Evolutionary conservation across 1,140 invertebrate genomes (phyloP), one percentile per base, ranked within the genome.

Genomic region (Chironomus striatipennis): DNA sequence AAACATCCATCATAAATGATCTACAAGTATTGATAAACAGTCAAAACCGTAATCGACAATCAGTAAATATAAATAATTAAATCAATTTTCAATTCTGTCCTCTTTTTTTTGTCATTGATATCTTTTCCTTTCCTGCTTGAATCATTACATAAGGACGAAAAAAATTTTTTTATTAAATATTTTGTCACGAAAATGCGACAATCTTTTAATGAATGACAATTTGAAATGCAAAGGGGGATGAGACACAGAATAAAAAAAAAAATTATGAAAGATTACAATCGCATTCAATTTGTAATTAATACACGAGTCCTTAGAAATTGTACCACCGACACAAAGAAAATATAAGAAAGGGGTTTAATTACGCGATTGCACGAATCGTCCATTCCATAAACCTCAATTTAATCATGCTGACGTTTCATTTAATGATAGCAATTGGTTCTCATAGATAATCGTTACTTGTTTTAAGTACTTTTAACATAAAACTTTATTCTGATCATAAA

Each of bases 261-360:
- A 34, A 12, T n/a, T n/a, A 57, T 57, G 47, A 57, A 57, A 57
- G 47, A 57, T 57, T 57, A 57, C 8, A 57, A 57, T 57, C 47
- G 47, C 12, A 12, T 57, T 57, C 47, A n/a, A 57, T 57, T 57
- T 57, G 47, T 57, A 57, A 57, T 57, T 57, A 57, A 57, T 57
- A 57, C 47, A 57, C 47, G 47, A 57, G 47, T 57, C 47, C n/a
- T 57, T 12, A 57, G n/a, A 57, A n/a, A n/a, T 5, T 12, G 47
- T 57, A 57, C 47, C 5, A n/a, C n/a, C n/a, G n/a, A n/a, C n/a
- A n/a, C n/a, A n/a, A 34, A 34, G 24, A 34, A 34, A 34, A n/a
- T n/a, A n/a, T n/a, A n/a, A n/a, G n/a, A n/a, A 57, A 57, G 47
- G 47, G 47, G 47, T 57, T 57, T 57, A 57, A 57, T 57, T 57